Conservation (phyloP, 2,888 invertebrate species). For the Epirrhoe alternata region DNA sequence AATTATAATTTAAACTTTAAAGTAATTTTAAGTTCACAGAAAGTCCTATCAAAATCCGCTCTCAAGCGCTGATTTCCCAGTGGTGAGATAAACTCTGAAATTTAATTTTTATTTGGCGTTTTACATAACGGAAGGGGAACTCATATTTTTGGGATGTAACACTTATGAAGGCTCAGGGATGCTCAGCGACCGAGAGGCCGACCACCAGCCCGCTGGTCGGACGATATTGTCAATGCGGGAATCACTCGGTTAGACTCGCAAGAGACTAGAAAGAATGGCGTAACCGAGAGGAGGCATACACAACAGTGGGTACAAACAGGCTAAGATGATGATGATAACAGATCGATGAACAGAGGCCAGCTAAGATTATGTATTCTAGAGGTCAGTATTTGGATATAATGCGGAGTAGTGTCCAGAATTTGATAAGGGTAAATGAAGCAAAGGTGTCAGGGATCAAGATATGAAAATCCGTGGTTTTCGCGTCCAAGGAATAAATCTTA, state of each 20-base stretch:
- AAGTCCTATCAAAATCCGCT: slow-evolving; percentile 21
- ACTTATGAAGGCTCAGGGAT: not conserved
- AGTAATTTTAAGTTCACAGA: slow-evolving; percentile 29
- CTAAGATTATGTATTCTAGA: slow-evolving; percentile 8
- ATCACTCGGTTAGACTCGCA: too few relatives aligned
- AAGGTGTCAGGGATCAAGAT: slow-evolving; percentile 9
- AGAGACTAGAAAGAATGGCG: too few relatives aligned
- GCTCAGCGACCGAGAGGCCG: too few relatives aligned
- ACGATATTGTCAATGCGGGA: too few relatives aligned
- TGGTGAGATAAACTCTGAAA: slow-evolving; percentile 27
- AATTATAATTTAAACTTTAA: slow-evolving; percentile 49
- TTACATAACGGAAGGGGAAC: slow-evolving; percentile 17
- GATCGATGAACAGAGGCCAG: slow-evolving; percentile 9
- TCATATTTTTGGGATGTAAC: slow-evolving; percentile 13
- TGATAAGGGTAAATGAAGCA: slow-evolving; percentile 25
- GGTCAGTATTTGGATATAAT: slow-evolving; percentile 8
- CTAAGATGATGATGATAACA: slow-evolving; percentile 3
- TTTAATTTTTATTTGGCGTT: slow-evolving; percentile 28
- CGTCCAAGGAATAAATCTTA: slow-evolving; percentile 2
- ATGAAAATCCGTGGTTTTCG: slow-evolving; percentile 10
- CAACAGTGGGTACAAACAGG: too few relatives aligned
- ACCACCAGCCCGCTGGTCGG: too few relatives aligned
- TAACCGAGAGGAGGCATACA: too few relatives aligned
- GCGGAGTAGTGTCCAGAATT: slow-evolving; percentile 9
- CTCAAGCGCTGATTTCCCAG: slow-evolving; percentile 30